A percentile compares a stretch with the other conserved stretches of the same genome.
These are phyloP conservation scores for Mionectes olivaceus DNA, from an alignment of 2,797 vertebrate species.

Conservation along the genomic window DNA sequence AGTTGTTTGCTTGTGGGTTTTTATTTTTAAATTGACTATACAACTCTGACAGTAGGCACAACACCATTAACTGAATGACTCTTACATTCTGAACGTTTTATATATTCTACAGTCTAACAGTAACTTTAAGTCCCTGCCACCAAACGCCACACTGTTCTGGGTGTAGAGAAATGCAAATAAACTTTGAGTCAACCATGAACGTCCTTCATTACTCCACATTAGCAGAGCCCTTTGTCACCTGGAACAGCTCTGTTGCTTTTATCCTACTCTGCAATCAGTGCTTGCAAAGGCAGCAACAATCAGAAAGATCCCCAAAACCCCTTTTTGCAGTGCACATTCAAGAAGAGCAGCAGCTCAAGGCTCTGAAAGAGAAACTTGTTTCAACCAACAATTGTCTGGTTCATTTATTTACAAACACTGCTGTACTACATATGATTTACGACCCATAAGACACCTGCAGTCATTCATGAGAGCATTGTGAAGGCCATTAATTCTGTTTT, in stretches of 20 bases:
- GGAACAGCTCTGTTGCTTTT: neutral
- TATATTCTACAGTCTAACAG: neutral
- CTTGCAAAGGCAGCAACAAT: neutral
- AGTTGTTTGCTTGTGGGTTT: neutral
- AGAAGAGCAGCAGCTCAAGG: neutral
- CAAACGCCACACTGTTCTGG: neutral
- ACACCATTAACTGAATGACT: neutral
- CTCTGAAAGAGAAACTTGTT: neutral
- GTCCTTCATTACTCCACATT: neutral
- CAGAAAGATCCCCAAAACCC: neutral
- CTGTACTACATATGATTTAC: neutral
- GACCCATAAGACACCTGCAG: neutral
- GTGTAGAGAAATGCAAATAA: neutral
- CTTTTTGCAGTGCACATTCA: neutral
- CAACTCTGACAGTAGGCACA: neutral
- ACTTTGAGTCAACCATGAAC: neutral
- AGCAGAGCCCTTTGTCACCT: neutral
- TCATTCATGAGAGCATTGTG: neutral
- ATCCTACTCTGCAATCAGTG: neutral
- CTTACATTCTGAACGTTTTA: accelerated
- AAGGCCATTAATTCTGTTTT: neutral
- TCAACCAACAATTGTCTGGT: neutral
- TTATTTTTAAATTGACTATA: neutral
- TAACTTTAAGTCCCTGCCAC: neutral
- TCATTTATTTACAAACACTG: neutral